These are phyloP conservation scores for Hyaena hyaena DNA, from an alignment of 2,113 vertebrate genomes.

Conservation along the genomic window DNA sequence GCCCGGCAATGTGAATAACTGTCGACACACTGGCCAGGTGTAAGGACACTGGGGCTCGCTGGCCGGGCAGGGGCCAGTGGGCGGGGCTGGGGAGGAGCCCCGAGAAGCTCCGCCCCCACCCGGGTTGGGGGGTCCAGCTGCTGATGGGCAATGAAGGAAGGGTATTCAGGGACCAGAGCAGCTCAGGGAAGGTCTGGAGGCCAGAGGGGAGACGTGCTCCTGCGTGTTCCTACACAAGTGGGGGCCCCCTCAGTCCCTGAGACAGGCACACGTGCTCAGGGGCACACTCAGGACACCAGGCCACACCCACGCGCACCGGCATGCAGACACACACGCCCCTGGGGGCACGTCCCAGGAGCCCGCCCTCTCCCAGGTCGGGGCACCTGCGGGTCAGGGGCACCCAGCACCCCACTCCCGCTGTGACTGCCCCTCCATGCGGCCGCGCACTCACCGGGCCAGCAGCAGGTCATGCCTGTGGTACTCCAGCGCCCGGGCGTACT, in stretches of 20 bases:
- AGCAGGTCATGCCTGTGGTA: conserved; percentile 97
- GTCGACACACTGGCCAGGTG: accelerated
- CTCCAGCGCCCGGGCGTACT: conserved; percentile 94
- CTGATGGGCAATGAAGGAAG: background rate
- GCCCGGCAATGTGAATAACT: background rate
- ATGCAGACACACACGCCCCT: background rate
- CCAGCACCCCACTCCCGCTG: no score
- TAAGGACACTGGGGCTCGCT: background rate
- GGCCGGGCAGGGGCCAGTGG: background rate
- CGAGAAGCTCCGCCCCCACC: background rate
- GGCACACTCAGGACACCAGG: background rate
- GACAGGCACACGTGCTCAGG: background rate
- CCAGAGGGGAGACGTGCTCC: no score
- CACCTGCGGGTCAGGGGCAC: no score
- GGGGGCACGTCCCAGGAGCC: background rate
- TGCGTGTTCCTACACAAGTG: no score
- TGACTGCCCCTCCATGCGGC: background rate
- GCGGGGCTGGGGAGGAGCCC: background rate
- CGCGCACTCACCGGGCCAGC: conserved; percentile 91
- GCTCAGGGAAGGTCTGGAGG: background rate
- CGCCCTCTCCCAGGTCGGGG: accelerated
- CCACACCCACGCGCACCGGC: background rate
- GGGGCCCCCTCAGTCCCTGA: no score
- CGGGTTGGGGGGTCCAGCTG: background rate
- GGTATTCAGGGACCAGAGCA: no score